Conservation (phyloP, 1,140 invertebrate genomes). For the Saccostrea cuccullata region DNA sequence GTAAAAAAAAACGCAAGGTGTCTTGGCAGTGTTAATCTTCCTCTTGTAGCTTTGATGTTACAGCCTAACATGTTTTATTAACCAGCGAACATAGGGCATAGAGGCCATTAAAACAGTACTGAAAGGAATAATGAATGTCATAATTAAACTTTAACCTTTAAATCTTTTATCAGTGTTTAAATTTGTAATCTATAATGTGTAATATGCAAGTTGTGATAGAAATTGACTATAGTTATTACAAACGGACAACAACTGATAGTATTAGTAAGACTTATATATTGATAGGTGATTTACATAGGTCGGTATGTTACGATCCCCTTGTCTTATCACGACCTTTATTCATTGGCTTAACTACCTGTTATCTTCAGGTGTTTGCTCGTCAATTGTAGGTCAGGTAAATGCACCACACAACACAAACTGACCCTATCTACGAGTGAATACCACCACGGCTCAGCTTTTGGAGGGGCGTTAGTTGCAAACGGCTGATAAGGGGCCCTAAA, state of each 20-base stretch:
- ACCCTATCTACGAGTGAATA: slow-evolving; percentile 17
- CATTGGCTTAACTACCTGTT: slow-evolving; percentile 32
- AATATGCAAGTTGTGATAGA: not conserved
- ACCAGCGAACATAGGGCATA: not conserved
- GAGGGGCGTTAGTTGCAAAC: slow-evolving; percentile 32
- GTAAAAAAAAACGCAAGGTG: slow-evolving; percentile 20
- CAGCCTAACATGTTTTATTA: not conserved
- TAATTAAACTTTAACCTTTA: not conserved
- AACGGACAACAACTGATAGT: not conserved
- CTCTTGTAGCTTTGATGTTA: slow-evolving; percentile 22
- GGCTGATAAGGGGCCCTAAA: slow-evolving; percentile 23
- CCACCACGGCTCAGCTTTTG: slow-evolving; percentile 11
- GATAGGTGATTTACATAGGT: slow-evolving; percentile 26
- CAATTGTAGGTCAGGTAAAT: slow-evolving; percentile 30
- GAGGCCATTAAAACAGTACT: not conserved
- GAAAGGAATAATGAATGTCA: not conserved
- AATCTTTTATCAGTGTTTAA: not conserved
- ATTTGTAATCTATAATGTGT: not conserved
- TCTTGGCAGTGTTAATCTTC: not conserved
- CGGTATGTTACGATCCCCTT: slow-evolving; percentile 12
- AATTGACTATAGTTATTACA: not conserved
- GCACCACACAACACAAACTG: slow-evolving; percentile 32
- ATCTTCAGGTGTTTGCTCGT: slow-evolving; percentile 33
- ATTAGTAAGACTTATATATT: not conserved
- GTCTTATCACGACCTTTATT: slow-evolving; percentile 32